Evolutionary conservation across 37 sponge, comb jelly and placozoan genomes (phyloP), one percentile per base, ranked within the genome.

Genomic region (Theonella swinhoei): DNA sequence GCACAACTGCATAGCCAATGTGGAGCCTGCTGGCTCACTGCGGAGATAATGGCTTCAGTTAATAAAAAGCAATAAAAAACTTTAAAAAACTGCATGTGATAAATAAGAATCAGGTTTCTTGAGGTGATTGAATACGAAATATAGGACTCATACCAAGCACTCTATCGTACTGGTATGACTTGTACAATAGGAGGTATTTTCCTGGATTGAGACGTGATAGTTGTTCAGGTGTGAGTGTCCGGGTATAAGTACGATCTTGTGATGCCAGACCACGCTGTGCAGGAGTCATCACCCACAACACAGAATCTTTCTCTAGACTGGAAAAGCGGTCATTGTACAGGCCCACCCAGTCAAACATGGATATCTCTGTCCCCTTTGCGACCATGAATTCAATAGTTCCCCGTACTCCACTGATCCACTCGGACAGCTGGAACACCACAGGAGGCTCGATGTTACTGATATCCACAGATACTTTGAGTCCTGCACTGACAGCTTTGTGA

Each of bases 401-500:
- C 28, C 68, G 31, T 22, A 35, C 20, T 2, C 86, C 82, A 66
- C 25, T 33, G 23, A 72, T 64, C 93, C 93, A 92, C 35, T 80
- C 79, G 0, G 58, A 33, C 24, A 88, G 70, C 5, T 71, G 64
- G 67, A 92, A 92, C 0, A 88, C 30, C 19, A 92, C 86, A 0
- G 23, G 41, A 7, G 89, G 89, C 1, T 66, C 25, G 29, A 71
- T 35, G 22, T 41, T 34, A 22, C 63, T 42, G 40, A 92, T 60
- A 64, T 89, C 75, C 14, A 74, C 76, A 5, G 63, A 65, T 25
- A 91, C 24, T 35, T 24, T 70, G 28, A 94, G 81, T 0, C 85
- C 77, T 38, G 88, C 91, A 42, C 81, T 80, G 32, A 94, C 91
- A 9, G 95, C 89, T 61, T 88, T 91, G 75, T 94, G 95, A 72